Base-by-base conservation (phyloP, 2,888 invertebrate species). In the Ethmia dodecea region DNA sequence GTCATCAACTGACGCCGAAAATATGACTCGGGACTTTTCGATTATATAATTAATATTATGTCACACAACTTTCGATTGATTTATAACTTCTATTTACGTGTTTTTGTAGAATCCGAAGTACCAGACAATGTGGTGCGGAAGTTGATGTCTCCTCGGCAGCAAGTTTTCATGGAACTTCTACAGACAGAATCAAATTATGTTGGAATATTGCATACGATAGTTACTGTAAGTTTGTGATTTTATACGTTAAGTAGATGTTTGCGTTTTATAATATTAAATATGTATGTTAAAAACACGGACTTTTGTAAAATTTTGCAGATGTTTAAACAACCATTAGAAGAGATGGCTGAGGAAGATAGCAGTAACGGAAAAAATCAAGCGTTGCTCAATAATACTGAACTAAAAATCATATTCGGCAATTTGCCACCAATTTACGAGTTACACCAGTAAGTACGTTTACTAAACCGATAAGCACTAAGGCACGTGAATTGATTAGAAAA, bases 151-250 rank as follows among this genome's bases (percentile, higher is more conserved):
- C 90, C 93, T 2, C 87, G 95, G 33, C 93, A 94, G 61, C 93
- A 93, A 77, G 94, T 95, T 31, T 94, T 94, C 70, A 90, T 94
- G 80, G 99, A 99, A 80, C 89, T 99, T 55, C 90, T 96, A 45
- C 96, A 97, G 76, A 99, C 99, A 1, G 99, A 99, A 79, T 94
- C 93, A 40, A 99, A 99, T 88, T 99, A 99, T 77, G 97, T 99
- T 40, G 94, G 93, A 42, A 97, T 99, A 64, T 89, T 99, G 55
- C 92, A 95, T 57, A 97, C 97, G 24, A 96, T 99, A 60, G 91
- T 97, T 66, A 94, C 92, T 74, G 98, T 95, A 78, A 68, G 79
- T 55, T 43, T n/a, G n/a, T n/a, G n/a, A n/a, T n/a, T n/a, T n/a
- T n/a, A n/a, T n/a, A n/a, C n/a, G n/a, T n/a, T n/a, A n/a, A n/a